phyloP scores from a whole-genome alignment of 2,113 vertebrate genomes.

The Glaucidium brasilianum region DNA sequence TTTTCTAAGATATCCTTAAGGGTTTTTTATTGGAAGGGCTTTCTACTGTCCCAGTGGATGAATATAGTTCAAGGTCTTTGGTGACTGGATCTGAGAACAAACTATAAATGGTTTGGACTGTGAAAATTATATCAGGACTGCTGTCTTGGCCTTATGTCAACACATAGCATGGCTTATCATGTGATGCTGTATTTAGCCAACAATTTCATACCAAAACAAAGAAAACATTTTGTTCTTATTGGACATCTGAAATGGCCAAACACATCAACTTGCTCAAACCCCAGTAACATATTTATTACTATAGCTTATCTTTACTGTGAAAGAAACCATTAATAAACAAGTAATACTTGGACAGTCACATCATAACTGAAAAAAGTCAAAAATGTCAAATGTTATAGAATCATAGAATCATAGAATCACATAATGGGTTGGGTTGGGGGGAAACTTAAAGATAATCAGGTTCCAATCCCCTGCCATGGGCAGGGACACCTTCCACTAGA shows the following conservation, averaged over 20 bases:
- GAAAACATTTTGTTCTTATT: conserved; percentile 38
- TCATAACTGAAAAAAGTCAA: conserved; percentile 3
- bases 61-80: not conserved
- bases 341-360: not conserved
- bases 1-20: not conserved
- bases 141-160: conserved; percentile 22
- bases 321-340: conserved; percentile 23
- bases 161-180: not conserved
- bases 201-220: conserved; percentile 27
- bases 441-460: no score
- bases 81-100: conserved; percentile 10
- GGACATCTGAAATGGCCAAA: conserved; percentile 12
- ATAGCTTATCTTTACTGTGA: not conserved
- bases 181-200: conserved; percentile 37
- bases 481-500: no score
- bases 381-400: not conserved
- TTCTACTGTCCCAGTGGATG: not conserved
- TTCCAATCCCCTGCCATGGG: no score
- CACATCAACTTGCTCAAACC: not conserved
- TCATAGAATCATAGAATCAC: no score
- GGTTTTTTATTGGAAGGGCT: not conserved
- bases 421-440: no score
- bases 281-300: not conserved
- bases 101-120: conserved; percentile 44
- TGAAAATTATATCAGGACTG: conserved; percentile 13